Percentiles rank a stretch among this genome's conserved stretches.
phyloP scores from a whole-genome alignment of 2,797 vertebrate species.

The Anisognathus igniventris region DNA sequence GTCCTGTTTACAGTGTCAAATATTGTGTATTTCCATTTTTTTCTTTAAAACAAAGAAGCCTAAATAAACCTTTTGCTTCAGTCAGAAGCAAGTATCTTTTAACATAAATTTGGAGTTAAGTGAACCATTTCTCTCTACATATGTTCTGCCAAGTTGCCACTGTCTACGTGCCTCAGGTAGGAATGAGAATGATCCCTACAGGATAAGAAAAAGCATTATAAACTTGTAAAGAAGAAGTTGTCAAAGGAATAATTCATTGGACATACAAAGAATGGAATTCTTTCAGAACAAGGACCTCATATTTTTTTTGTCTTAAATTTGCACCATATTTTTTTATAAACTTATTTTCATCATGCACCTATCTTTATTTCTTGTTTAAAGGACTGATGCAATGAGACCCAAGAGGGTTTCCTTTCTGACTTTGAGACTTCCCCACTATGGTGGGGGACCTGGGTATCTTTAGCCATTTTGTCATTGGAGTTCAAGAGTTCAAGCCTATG shows the following conservation, averaged over 20 bases:
- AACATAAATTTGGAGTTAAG: constrained; percentile 15
- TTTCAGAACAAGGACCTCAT: background rate
- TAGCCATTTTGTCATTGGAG: background rate
- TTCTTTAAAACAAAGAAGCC: background rate
- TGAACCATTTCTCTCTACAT: background rate
- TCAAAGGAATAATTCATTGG: background rate
- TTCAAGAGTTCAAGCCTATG: background rate
- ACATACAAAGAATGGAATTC: background rate
- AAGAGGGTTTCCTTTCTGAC: background rate
- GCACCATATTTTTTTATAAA: background rate
- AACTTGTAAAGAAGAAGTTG: background rate
- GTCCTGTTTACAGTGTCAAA: background rate
- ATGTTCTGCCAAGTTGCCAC: background rate
- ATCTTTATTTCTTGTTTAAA: background rate
- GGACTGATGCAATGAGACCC: background rate
- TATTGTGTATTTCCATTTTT: background rate
- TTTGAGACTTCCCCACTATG: background rate
- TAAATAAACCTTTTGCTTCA: background rate
- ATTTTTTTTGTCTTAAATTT: background rate
- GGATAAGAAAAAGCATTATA: background rate
- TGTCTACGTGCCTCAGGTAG: background rate
- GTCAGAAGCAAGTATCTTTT: background rate
- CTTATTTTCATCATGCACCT: background rate
- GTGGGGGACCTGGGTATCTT: background rate
- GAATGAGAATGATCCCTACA: background rate